These are phyloP conservation scores for Encarsia formosa DNA, from an alignment of 2,888 invertebrate genomes.

Conservation along the genomic window DNA sequence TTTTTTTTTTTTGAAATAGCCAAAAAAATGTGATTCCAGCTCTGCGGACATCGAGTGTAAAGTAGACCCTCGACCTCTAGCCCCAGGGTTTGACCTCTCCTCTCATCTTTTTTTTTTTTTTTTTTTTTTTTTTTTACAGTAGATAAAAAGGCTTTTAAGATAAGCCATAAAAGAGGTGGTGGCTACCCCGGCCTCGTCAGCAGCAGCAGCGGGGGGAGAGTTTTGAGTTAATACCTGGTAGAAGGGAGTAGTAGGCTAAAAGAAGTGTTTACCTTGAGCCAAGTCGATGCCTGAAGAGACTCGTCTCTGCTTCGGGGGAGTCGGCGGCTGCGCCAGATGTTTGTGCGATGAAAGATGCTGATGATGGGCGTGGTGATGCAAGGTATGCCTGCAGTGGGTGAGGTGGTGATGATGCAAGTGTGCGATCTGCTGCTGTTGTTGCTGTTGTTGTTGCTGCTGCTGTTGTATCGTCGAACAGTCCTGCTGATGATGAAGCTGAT, in stretches of 20 bases:
- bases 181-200: not conserved
- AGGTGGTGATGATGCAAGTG: constrained; percentile 31
- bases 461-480: constrained; percentile 1
- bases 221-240: not conserved
- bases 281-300: constrained; percentile 48
- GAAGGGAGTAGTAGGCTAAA: not conserved
- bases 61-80: no score
- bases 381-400: constrained; percentile 43
- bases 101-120: no score
- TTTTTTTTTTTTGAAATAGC: no score
- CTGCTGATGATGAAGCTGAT: constrained; percentile 32
- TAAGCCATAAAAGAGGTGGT: not conserved
- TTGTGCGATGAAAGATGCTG: constrained; percentile 47
- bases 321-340: constrained; percentile 38
- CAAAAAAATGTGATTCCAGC: no score
- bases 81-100: no score
- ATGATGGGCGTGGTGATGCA: constrained; percentile 48
- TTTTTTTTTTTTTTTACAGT: no score
- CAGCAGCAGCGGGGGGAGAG: not conserved
- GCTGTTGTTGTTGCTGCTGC: constrained; percentile 39
- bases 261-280: constrained; percentile 43
- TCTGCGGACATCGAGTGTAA: no score
- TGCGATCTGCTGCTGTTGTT: constrained; percentile 38
- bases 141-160: constrained; percentile 16
- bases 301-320: constrained; percentile 47